Percentiles rank a stretch among this genome's conserved stretches.
Evolutionary conservation across 2,888 invertebrate species (phyloP).

Genomic region (Rhabditophanes sp.): DNA sequence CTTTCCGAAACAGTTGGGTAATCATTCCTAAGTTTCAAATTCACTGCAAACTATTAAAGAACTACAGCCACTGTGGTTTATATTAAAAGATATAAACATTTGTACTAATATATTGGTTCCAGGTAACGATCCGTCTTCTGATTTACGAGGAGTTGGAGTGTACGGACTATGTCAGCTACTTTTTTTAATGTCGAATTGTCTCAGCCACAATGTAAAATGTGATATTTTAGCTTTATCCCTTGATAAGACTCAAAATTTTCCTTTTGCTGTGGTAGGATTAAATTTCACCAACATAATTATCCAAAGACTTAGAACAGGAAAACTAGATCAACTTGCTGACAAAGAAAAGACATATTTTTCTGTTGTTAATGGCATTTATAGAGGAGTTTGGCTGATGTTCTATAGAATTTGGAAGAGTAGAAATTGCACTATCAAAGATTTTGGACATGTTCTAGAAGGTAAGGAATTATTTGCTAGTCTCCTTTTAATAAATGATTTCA

Average conservation of each 20-base stretch:
- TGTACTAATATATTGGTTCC: conserved; percentile 8
- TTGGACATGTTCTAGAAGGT: conserved; percentile 11
- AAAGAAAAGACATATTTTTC: conserved; percentile 14
- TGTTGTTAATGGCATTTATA: conserved; percentile 14
- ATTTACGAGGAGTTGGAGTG: conserved; percentile 50
- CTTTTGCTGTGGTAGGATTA: conserved; percentile 51
- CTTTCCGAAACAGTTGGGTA: too few relatives aligned
- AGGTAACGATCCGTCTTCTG: conserved; percentile 50
- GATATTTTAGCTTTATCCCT: conserved; percentile 10
- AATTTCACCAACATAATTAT: conserved; percentile 50
- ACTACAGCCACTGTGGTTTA: not conserved
- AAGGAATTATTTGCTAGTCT: not conserved
- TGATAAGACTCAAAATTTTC: conserved; percentile 46
- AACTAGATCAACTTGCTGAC: conserved; percentile 46
- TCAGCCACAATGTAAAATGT: conserved; percentile 8
- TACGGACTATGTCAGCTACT: conserved; percentile 49
- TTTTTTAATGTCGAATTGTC: conserved; percentile 42
- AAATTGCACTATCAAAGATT: conserved; percentile 13
- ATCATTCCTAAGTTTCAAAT: too few relatives aligned
- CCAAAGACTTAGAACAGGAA: conserved; percentile 48
- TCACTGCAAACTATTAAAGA: too few relatives aligned
- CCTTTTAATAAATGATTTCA: not conserved
- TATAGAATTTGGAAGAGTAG: conserved; percentile 13
- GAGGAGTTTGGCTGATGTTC: conserved; percentile 14
- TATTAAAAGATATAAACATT: not conserved